Evolutionary conservation across 2,113 vertebrate genomes (phyloP).

Genomic region (Ameiurus melas): DNA sequence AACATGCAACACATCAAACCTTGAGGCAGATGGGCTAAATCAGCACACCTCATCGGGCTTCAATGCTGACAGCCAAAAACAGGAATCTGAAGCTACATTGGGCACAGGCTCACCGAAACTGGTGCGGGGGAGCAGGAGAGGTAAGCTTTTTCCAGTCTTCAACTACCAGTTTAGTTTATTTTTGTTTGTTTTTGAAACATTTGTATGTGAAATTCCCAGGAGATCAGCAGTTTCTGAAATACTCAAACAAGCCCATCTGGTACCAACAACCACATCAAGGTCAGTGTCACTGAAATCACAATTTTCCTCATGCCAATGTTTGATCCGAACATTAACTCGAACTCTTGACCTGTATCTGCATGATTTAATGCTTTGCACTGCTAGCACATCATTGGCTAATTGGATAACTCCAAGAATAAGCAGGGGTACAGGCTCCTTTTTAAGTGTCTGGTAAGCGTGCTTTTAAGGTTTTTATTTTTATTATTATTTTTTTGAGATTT

Average conservation of each 20-base stretch:
- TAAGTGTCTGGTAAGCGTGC: background rate
- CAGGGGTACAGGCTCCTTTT: background rate
- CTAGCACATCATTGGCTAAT: background rate
- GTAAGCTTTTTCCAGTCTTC: background rate
- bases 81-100: background rate
- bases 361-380: background rate
- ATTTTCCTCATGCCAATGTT: background rate
- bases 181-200: background rate
- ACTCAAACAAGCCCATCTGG: background rate
- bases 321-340: background rate
- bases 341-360: background rate
- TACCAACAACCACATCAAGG: background rate
- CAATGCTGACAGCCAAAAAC: background rate
- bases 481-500: background rate
- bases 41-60: background rate
- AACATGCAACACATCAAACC: background rate
- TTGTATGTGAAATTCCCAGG: background rate
- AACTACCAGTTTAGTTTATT: background rate
- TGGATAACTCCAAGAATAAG: background rate
- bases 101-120: background rate
- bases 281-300: background rate
- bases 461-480: background rate
- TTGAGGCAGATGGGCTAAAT: background rate
- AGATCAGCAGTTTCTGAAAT: background rate
- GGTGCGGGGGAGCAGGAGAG: too few relatives aligned